These are phyloP conservation scores for Halictus rubicundus DNA, from an alignment of 1,140 invertebrate species.

Conservation along the genomic window DNA sequence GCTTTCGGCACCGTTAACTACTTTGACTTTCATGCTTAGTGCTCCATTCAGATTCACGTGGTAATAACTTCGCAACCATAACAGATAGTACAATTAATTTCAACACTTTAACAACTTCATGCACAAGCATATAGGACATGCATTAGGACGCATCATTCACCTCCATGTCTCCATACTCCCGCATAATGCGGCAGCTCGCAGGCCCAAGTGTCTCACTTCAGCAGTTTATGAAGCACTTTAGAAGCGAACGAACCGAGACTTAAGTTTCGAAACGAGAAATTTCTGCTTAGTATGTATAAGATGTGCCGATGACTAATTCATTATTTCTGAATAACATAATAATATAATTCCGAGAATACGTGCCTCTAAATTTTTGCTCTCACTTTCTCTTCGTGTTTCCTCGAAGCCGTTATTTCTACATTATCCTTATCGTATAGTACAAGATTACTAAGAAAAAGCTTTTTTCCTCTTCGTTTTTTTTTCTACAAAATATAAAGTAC, in stretches of 20 bases:
- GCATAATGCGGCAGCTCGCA: constrained; percentile 20
- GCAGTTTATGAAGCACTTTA: constrained; percentile 15
- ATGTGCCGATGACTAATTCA: too few relatives aligned
- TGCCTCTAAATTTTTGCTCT: too few relatives aligned
- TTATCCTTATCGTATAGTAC: too few relatives aligned
- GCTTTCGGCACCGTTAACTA: not conserved
- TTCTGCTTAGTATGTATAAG: not conserved
- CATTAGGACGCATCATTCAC: constrained; percentile 38
- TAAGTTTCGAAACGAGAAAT: constrained; percentile 10
- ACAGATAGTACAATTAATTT: constrained; percentile 27
- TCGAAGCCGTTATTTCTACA: too few relatives aligned
- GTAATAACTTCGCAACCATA: not conserved
- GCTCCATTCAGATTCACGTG: not conserved
- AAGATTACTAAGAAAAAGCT: too few relatives aligned
- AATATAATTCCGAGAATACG: too few relatives aligned
- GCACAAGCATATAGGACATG: not conserved
- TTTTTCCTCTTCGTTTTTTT: too few relatives aligned
- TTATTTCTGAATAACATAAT: too few relatives aligned
- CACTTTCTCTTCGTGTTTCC: too few relatives aligned
- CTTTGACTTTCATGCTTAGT: not conserved
- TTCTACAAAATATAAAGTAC: too few relatives aligned
- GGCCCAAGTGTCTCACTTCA: not conserved
- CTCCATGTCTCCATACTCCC: not conserved
- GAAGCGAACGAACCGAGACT: constrained; percentile 1
- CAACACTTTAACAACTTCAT: constrained; percentile 27